Conservation (phyloP, 2,797 vertebrate species). For the Gymnocypris eckloni region DNA sequence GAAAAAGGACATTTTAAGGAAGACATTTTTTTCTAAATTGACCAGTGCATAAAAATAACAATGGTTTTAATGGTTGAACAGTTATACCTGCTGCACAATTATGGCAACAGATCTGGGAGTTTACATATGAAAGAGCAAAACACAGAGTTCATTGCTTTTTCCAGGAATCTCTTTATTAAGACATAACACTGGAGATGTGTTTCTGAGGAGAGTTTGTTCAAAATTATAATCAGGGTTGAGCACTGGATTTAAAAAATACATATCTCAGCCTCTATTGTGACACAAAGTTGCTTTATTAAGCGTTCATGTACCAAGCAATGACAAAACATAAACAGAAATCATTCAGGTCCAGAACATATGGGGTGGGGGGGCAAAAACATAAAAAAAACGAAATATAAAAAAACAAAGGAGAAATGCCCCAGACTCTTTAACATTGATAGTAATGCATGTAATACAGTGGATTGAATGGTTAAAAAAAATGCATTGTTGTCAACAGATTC, state of each 20-base stretch:
- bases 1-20: neutral
- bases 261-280: slow-evolving; percentile 52
- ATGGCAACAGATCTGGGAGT: neutral
- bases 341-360: neutral
- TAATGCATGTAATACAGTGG: neutral
- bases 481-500: neutral
- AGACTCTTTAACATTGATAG: slow-evolving; percentile 13
- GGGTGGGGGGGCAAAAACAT: neutral
- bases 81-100: neutral
- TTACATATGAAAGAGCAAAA: neutral
- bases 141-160: slow-evolving; percentile 31
- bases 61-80: neutral
- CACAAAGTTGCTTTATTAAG: slow-evolving; percentile 35
- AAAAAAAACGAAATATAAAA: neutral
- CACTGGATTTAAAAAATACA: slow-evolving; percentile 70
- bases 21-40: neutral
- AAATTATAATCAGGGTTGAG: slow-evolving; percentile 42
- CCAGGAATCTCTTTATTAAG: slow-evolving; percentile 75
- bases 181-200: slow-evolving; percentile 62
- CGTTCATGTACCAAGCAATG: slow-evolving; percentile 27
- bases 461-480: slow-evolving; percentile 22
- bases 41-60: neutral
- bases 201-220: slow-evolving; percentile 15
- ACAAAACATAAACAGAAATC: slow-evolving; percentile 14
- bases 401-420: slow-evolving; percentile 44